Evolutionary conservation across 2,113 vertebrate genomes (phyloP).

Genomic region (Lynx canadensis): DNA sequence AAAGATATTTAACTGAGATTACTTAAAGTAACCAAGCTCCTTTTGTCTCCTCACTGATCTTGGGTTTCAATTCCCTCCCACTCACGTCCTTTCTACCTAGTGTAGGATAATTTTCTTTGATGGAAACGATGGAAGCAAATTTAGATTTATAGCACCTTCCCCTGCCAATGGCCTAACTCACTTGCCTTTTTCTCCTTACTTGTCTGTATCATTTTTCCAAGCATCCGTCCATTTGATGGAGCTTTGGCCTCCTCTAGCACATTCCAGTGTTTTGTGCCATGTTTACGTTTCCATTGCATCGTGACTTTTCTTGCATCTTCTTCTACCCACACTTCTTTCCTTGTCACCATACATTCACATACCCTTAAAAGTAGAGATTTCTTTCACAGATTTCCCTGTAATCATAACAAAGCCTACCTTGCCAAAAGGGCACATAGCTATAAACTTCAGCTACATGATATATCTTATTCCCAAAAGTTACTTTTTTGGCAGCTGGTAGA

Average conservation of each 20-base stretch:
- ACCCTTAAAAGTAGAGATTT: background rate
- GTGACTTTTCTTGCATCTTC: conserved; percentile 7
- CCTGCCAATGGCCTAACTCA: background rate
- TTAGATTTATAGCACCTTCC: background rate
- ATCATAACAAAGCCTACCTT: conserved; percentile 27
- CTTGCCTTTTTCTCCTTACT: background rate
- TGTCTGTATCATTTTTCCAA: background rate
- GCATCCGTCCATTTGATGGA: background rate
- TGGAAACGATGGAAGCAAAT: background rate
- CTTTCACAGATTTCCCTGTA: background rate
- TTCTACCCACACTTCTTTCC: background rate
- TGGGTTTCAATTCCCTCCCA: conserved; percentile 10
- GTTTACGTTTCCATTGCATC: background rate
- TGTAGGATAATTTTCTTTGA: background rate
- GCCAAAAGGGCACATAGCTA: background rate
- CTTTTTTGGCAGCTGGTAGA: background rate
- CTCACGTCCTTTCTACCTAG: background rate
- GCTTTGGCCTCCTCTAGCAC: background rate
- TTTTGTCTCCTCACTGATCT: background rate
- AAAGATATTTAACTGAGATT: conserved; percentile 1
- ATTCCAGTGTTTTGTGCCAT: background rate
- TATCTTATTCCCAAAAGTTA: background rate
- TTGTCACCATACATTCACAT: background rate
- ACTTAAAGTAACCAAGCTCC: background rate
- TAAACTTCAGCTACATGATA: background rate